Evolutionary conservation across 2,797 vertebrate genomes (phyloP).

Genomic region (Trachops cirrhosus): DNA sequence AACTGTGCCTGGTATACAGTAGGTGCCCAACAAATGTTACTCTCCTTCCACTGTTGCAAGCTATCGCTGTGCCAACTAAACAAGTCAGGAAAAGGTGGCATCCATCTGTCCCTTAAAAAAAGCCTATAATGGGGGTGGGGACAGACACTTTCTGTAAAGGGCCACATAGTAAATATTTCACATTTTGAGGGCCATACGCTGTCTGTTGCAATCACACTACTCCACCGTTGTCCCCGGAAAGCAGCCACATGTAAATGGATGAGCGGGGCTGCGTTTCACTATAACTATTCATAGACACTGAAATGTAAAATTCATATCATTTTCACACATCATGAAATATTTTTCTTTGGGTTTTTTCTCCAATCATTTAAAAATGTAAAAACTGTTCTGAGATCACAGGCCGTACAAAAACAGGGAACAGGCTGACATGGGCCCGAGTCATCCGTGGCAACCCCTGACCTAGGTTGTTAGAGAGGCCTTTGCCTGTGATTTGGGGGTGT

Average conservation of each 20-base stretch:
- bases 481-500: not conserved
- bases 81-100: not conserved
- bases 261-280: not conserved
- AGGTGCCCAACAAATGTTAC: not conserved
- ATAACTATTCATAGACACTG: slow-evolving; percentile 35
- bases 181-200: not conserved
- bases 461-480: not conserved
- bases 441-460: not conserved
- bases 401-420: not conserved
- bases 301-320: slow-evolving; percentile 10
- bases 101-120: not conserved
- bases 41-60: not conserved
- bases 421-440: not conserved
- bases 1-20: not conserved
- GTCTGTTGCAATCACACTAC: not conserved
- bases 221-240: not conserved
- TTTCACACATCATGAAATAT: not conserved
- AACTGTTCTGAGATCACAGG: not conserved
- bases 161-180: not conserved
- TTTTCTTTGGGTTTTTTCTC: not conserved
- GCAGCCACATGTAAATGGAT: not conserved
- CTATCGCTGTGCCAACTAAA: not conserved
- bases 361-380: not conserved
- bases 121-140: not conserved
- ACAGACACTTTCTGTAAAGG: not conserved